Evolutionary conservation across 2,797 vertebrate genomes (phyloP).

Genomic region (Alectoris magna): DNA sequence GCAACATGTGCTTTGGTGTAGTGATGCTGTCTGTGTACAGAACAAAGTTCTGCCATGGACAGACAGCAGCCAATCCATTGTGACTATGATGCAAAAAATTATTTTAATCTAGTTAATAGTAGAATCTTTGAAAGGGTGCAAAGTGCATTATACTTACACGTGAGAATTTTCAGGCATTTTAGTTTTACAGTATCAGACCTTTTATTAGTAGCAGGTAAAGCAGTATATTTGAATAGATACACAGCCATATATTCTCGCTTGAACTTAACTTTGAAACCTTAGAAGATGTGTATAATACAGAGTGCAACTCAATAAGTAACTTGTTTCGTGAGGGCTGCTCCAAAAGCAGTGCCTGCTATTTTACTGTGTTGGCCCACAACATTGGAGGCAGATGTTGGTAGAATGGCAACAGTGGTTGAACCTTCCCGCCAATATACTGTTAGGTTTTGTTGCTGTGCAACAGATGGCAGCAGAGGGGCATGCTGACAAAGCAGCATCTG

Average conservation of each 20-base stretch:
- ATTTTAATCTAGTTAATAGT: not conserved
- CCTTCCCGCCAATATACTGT: not conserved
- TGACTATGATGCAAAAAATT: not conserved
- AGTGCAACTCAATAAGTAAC: not conserved
- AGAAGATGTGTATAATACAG: not conserved
- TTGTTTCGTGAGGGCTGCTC: not conserved
- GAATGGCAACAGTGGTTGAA: not conserved
- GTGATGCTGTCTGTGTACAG: not conserved
- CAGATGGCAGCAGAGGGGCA: not conserved
- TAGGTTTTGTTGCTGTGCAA: not conserved
- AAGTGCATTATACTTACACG: not conserved
- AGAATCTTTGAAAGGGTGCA: not conserved
- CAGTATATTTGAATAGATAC: rapidly evolving
- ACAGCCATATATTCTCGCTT: not conserved
- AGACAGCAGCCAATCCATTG: not conserved
- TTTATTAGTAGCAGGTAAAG: not conserved
- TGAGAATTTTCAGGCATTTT: not conserved
- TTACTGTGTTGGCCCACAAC: not conserved
- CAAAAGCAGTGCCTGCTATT: not conserved
- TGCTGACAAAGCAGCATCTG: not conserved
- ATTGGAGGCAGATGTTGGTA: not conserved
- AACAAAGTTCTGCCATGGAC: not conserved
- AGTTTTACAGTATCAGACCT: not conserved
- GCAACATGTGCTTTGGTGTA: not conserved
- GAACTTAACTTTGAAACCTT: not conserved